phyloP scores from a whole-genome alignment of 2,888 invertebrate species.

The Watsonalla binaria region DNA sequence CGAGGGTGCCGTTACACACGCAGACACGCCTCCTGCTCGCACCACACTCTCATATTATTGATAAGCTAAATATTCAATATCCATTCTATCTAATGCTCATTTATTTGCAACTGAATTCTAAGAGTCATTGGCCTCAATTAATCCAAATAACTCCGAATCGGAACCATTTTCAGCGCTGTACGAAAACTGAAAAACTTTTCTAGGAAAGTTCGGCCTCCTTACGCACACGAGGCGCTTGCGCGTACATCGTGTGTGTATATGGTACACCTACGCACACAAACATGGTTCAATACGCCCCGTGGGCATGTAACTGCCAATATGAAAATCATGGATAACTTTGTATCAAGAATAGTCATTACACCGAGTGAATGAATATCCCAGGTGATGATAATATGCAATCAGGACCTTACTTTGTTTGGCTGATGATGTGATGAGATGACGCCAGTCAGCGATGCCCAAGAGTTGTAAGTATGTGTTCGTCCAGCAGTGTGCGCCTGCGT shows the following conservation, averaged over 20 bases:
- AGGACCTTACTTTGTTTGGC: not conserved
- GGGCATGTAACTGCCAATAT: constrained; percentile 34
- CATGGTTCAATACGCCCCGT: constrained; percentile 25
- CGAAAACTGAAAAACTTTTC: constrained; percentile 39
- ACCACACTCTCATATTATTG: constrained; percentile 19
- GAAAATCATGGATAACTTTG: constrained; percentile 30
- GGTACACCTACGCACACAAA: constrained; percentile 31
- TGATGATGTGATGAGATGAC: constrained; percentile 20
- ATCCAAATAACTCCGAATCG: constrained; percentile 10
- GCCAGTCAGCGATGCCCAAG: constrained; percentile 24
- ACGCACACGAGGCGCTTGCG: constrained; percentile 31
- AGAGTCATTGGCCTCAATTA: not conserved
- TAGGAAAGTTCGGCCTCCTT: constrained; percentile 42
- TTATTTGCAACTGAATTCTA: not conserved
- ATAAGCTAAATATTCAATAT: constrained; percentile 10
- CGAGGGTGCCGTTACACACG: constrained; percentile 53
- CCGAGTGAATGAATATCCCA: constrained; percentile 26
- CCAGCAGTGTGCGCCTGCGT: constrained; percentile 22
- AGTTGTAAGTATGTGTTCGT: constrained; percentile 29
- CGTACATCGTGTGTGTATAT: constrained; percentile 24
- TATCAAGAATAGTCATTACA: constrained; percentile 36
- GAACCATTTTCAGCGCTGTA: constrained; percentile 18
- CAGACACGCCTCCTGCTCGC: constrained; percentile 58
- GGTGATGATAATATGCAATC: constrained; percentile 12
- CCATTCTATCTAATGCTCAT: constrained; percentile 3